Base-by-base conservation (phyloP, 2,888 invertebrate species). In the Acrobeloides nanus region DNA sequence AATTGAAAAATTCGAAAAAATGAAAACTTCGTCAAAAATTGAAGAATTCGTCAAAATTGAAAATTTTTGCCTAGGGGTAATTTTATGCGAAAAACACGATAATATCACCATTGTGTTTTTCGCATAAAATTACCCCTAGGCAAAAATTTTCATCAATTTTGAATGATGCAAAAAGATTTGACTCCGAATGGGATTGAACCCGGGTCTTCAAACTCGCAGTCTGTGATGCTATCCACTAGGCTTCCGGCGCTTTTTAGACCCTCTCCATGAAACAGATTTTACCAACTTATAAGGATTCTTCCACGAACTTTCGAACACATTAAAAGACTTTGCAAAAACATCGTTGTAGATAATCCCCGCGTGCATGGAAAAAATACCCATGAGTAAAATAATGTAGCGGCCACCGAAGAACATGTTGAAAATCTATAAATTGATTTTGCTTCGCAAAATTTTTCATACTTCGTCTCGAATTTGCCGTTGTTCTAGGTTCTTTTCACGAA, bases 401-500 rank as follows among this genome's bases (percentile, higher is more conserved):
- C 74, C 74, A 17, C 72, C 74, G 57, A 74, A 74, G 59, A 73
- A 73, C 62, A 93, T 87, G 7, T 24, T 53, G 18, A 50, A 50
- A 33, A 50, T 50, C 50, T 51, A 51, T 23, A 48, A 3, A 24
- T 38, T n/a, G n/a, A n/a, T 17, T 34, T 29, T 29, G 31, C 10
- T 29, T 29, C n/a, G n/a, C 10, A 29, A 29, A 24, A 3, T 7
- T 43, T 2, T 25, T n/a, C 7, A 33, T 35, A 39, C 39, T 44
- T 64, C 64, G 41, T 64, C 67, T 7, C 41, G 46, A 26, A 68
- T 68, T 31, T 57, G 57, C 4, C 57, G 45, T n/a, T 62, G 55
- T 25, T 51, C 54, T 25, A 95, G 78, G 23, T 84, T 84, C 71
- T 89, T 89, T 78, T 95, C 93, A 75, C 84, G 85, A 53, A 89